Conservation (phyloP, 2,797 vertebrate species). For the Rhinella marina region DNA sequence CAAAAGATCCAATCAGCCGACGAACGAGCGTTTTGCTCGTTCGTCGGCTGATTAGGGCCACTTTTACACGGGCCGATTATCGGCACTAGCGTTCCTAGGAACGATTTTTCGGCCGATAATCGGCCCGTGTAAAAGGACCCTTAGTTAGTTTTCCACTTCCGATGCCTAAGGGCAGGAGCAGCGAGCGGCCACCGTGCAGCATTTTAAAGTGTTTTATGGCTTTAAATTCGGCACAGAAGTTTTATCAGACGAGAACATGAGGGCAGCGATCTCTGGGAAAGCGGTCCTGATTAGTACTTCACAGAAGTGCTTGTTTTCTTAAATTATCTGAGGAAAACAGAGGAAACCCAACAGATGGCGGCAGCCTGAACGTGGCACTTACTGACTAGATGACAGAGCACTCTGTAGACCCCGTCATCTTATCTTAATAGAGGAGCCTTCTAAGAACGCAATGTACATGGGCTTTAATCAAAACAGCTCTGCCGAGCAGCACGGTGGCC, state of each 20-base stretch:
- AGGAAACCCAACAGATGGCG: constrained; percentile 37
- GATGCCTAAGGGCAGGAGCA: neutral
- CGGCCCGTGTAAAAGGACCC: no score
- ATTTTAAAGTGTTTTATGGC: neutral
- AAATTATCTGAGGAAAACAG: constrained; percentile 37
- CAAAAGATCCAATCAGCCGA: no score
- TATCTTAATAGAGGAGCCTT: constrained; percentile 1
- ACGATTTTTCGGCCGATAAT: no score
- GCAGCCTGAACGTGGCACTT: constrained; percentile 31
- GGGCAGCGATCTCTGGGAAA: constrained; percentile 42
- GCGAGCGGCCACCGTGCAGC: neutral
- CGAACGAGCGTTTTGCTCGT: no score
- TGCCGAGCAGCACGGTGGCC: neutral
- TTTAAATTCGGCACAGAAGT: neutral
- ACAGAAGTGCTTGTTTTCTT: constrained; percentile 48
- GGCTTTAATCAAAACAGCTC: neutral
- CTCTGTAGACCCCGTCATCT: neutral
- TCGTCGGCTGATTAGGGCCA: no score
- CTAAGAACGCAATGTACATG: neutral
- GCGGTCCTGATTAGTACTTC: constrained; percentile 33
- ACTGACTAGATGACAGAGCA: constrained; percentile 18
- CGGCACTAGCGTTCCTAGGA: no score
- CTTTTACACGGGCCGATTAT: no score
- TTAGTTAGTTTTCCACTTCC: no score
- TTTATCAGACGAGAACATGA: constrained; percentile 33